These are phyloP conservation scores for Schizopygopsis malacanthus DNA, from an alignment of 2,797 vertebrate species.

Conservation along the genomic window DNA sequence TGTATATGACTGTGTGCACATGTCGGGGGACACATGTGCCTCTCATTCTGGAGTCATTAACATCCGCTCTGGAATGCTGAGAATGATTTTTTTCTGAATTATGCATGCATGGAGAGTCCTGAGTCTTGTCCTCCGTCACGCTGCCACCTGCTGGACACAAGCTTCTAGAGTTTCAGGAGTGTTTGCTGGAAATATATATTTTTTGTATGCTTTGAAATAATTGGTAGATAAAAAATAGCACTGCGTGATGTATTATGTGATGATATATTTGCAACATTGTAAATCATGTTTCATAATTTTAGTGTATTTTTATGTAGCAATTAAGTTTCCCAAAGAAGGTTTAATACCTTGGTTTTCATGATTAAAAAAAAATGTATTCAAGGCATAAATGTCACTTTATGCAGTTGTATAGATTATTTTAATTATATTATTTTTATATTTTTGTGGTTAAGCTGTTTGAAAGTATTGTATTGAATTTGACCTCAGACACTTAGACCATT, in stretches of 20 bases:
- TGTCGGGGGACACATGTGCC: neutral
- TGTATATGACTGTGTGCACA: neutral
- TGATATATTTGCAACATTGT: neutral
- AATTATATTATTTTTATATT: neutral
- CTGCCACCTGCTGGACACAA: slow-evolving; percentile 34
- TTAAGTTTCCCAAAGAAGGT: neutral
- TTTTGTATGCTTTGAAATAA: neutral
- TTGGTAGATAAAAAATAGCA: neutral
- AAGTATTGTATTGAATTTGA: neutral
- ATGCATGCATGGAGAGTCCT: slow-evolving; percentile 3
- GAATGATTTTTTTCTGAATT: slow-evolving; percentile 64
- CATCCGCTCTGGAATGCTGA: slow-evolving; percentile 74
- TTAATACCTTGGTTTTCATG: neutral
- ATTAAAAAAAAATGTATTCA: no score
- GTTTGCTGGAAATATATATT: neutral
- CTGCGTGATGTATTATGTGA: neutral
- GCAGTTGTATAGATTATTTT: neutral
- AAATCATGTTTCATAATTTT: neutral
- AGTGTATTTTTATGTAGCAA: neutral
- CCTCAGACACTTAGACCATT: neutral
- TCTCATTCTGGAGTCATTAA: slow-evolving; percentile 74
- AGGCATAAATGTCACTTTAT: neutral
- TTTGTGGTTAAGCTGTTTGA: neutral
- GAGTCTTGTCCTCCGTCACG: neutral
- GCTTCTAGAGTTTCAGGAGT: neutral